These are phyloP conservation scores for Coluber constrictor DNA, from an alignment of 2,797 vertebrate genomes.

Conservation along the genomic window DNA sequence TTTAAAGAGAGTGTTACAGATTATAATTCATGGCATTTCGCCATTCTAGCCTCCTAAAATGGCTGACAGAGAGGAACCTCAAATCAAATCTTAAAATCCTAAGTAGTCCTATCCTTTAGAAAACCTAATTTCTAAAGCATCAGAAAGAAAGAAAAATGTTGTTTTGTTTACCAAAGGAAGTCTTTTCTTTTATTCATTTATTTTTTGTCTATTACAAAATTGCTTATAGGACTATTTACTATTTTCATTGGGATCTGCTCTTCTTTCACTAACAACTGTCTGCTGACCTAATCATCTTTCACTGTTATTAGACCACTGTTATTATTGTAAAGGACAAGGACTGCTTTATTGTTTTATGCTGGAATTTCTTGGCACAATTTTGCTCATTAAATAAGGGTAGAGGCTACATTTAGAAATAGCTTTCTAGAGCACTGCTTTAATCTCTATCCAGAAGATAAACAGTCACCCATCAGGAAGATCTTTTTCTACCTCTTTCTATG, in stretches of 20 bases:
- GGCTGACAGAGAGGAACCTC: not conserved
- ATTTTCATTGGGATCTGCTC: not conserved
- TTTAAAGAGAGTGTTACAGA: not conserved
- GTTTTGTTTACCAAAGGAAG: conserved; percentile 20
- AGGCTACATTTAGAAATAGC: conserved; percentile 49
- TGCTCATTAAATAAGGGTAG: conserved; percentile 28
- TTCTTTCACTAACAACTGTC: not conserved
- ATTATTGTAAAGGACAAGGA: conserved; percentile 34
- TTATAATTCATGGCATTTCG: not conserved
- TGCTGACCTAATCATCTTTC: conserved; percentile 32
- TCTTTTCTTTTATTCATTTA: not conserved
- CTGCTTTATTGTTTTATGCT: not conserved
- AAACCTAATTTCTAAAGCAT: not conserved
- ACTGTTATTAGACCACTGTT: conserved; percentile 33
- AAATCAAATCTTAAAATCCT: not conserved
- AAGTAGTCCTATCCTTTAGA: not conserved
- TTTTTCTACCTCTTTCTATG: conserved; percentile 36
- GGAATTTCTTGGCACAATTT: conserved; percentile 51
- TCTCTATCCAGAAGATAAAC: conserved; percentile 59
- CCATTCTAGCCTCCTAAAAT: not conserved
- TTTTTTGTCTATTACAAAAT: conserved; percentile 16
- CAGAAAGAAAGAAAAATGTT: not conserved
- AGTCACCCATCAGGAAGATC: conserved; percentile 35
- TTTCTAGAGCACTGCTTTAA: conserved; percentile 57
- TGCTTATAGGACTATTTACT: not conserved